phyloP scores from a whole-genome alignment of 2,113 vertebrate species.

The Psilopsiagon aurifrons region DNA sequence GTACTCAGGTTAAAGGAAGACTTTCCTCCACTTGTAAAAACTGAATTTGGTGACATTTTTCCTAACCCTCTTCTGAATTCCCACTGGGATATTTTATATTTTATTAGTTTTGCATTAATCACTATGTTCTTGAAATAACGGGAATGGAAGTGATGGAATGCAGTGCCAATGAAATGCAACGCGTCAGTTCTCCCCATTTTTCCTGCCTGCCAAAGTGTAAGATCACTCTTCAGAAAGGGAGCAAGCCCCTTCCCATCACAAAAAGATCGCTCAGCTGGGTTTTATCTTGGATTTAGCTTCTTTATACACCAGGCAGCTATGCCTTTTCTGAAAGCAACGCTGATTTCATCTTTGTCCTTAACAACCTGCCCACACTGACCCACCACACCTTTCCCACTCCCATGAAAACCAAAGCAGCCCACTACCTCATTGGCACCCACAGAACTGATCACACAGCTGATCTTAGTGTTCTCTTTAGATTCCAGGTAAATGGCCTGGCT shows the following conservation, averaged over 20 bases:
- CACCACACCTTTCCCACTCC: background rate
- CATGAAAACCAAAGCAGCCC: background rate
- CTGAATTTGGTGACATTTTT: background rate
- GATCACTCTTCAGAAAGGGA: background rate
- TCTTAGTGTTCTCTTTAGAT: constrained; percentile 97
- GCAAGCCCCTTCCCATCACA: background rate
- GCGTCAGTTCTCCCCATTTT: background rate
- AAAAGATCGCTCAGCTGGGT: background rate
- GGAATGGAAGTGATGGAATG: background rate
- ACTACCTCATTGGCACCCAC: constrained; percentile 95
- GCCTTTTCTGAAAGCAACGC: background rate
- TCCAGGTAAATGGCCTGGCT: constrained; percentile 98
- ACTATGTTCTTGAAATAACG: background rate
- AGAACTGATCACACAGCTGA: constrained; percentile 98
- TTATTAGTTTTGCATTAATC: background rate
- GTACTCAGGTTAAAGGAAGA: background rate
- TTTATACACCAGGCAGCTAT: background rate
- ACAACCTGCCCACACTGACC: background rate
- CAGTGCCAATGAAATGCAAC: background rate
- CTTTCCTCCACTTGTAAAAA: background rate
- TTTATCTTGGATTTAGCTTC: background rate
- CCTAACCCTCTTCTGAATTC: background rate
- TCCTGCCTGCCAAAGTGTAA: background rate
- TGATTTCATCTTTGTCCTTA: background rate
- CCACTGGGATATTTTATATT: background rate